Percentiles rank a stretch among this genome's conserved stretches.
phyloP scores from a whole-genome alignment of 1,140 invertebrate species.

The Drosophila tropicalis region DNA sequence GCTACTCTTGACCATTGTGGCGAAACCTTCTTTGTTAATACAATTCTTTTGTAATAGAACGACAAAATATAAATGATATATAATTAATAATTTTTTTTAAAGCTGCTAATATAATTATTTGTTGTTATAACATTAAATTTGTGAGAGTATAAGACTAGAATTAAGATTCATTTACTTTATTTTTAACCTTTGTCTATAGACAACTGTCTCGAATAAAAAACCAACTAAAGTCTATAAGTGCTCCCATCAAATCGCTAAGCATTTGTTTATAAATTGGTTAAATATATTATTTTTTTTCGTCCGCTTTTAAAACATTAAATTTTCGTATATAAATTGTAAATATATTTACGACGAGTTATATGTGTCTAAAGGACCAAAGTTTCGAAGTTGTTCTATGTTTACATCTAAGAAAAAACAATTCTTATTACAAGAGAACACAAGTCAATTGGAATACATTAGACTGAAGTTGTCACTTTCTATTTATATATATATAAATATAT shows the following conservation, averaged over 20 bases:
- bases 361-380: conserved; percentile 2
- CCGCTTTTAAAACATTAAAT: background rate
- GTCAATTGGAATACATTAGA: background rate
- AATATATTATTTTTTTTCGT: background rate
- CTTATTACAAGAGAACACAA: background rate
- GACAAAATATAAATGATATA: background rate
- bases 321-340: background rate
- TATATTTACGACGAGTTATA: background rate
- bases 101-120: background rate
- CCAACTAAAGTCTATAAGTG: background rate
- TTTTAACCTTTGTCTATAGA: background rate
- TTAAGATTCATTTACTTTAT: background rate
- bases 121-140: background rate
- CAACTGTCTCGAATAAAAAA: background rate
- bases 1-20: no score
- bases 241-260: no score
- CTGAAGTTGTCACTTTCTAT: background rate
- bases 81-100: background rate
- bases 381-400: conserved; percentile 3
- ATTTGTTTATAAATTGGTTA: no score
- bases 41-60: no score
- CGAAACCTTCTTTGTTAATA: no score
- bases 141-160: background rate
- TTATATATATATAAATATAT: background rate
- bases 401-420: background rate